These are phyloP conservation scores for Apotomis capreana DNA, from an alignment of 2,888 invertebrate species.

Conservation along the genomic window DNA sequence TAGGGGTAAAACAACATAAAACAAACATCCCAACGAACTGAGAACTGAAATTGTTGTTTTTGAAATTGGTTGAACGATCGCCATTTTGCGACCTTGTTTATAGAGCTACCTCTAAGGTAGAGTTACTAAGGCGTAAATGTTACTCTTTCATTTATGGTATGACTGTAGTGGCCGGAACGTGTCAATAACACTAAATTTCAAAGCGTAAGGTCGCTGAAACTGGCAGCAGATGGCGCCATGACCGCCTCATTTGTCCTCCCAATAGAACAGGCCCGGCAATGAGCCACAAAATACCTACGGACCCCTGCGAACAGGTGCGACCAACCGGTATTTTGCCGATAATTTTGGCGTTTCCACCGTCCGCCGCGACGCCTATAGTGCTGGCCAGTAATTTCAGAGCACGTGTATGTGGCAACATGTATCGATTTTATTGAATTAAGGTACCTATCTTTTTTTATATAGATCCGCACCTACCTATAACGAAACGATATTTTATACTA, in stretches of 20 bases:
- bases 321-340: conserved; percentile 5
- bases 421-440: too few relatives aligned
- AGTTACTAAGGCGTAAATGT: neutral
- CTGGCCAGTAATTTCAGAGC: neutral
- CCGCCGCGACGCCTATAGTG: neutral
- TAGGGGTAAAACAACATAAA: too few relatives aligned
- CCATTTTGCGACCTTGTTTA: too few relatives aligned
- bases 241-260: conserved; percentile 19
- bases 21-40: too few relatives aligned
- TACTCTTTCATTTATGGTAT: neutral
- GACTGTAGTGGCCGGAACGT: neutral
- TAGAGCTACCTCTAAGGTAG: too few relatives aligned
- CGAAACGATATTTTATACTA: too few relatives aligned
- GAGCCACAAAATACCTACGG: conserved; percentile 9
- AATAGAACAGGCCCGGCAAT: neutral
- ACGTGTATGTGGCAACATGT: too few relatives aligned
- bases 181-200: neutral
- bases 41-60: too few relatives aligned
- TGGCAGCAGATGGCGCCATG: neutral
- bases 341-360: neutral
- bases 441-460: too few relatives aligned
- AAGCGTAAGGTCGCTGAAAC: neutral
- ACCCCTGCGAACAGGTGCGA: conserved; percentile 15
- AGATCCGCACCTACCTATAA: too few relatives aligned
- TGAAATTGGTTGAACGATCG: too few relatives aligned